Evolutionary conservation across 2,113 vertebrate species (phyloP).

Genomic region (Pteruthius melanotis): DNA sequence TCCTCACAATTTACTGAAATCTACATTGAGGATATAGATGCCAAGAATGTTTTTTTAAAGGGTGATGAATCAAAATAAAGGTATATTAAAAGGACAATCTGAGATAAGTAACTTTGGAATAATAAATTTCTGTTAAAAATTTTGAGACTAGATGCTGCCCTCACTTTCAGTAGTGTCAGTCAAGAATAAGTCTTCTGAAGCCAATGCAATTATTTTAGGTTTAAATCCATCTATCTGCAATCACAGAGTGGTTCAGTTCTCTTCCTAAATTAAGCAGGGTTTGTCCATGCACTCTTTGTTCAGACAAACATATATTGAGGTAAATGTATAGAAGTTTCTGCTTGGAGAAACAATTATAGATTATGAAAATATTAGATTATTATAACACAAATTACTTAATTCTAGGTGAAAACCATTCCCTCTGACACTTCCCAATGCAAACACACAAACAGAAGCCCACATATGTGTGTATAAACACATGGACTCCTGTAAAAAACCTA

Average conservation of each 20-base stretch:
- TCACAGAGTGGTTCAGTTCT: neutral
- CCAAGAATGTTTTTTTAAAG: neutral
- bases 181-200: neutral
- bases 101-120: neutral
- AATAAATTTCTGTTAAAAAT: neutral
- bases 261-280: neutral
- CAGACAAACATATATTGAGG: neutral
- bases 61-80: neutral
- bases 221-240: neutral
- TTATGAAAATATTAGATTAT: neutral
- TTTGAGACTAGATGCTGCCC: neutral
- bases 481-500: neutral
- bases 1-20: neutral
- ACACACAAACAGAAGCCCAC: neutral
- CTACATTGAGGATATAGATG: neutral
- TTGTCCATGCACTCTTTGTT: neutral
- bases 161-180: neutral
- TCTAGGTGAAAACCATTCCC: neutral
- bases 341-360: neutral
- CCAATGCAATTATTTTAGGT: neutral
- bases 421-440: neutral
- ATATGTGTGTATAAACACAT: accelerated
- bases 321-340: neutral
- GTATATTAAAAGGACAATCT: neutral
- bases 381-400: neutral